Evolutionary conservation across 1,140 invertebrate species (phyloP).

Genomic region (Drosophila rufa): DNA sequence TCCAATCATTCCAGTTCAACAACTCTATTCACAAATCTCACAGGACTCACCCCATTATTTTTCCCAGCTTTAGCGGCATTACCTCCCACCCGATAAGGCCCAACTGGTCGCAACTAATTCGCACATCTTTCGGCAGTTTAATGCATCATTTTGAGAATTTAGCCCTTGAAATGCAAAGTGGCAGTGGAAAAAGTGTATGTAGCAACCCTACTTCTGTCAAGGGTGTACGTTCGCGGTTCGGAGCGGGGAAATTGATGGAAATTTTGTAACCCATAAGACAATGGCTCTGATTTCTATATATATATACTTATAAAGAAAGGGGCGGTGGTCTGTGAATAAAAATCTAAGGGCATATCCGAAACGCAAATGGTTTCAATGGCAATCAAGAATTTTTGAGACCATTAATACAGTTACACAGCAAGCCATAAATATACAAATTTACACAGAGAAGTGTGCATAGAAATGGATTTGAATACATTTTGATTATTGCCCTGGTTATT

Average conservation of each 20-base stretch:
- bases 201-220: conserved; percentile 21
- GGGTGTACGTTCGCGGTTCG: conserved; percentile 11
- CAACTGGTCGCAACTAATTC: conserved; percentile 41
- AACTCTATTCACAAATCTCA: conserved; percentile 32
- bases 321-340: conserved; percentile 46
- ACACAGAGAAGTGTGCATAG: conserved; percentile 24
- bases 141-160: conserved; percentile 39
- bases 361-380: conserved; percentile 50
- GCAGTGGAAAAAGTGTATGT: conserved; percentile 1
- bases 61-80: not conserved
- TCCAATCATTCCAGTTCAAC: conserved; percentile 45
- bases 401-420: conserved; percentile 51
- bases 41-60: not conserved
- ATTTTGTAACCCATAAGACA: conserved; percentile 43
- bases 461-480: conserved; percentile 48
- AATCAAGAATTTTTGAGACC: conserved; percentile 41
- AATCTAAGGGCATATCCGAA: conserved; percentile 31
- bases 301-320: conserved; percentile 4
- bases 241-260: conserved; percentile 31
- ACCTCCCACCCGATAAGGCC: conserved; percentile 20
- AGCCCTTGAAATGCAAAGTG: conserved; percentile 34
- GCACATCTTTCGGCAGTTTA: conserved; percentile 55
- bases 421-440: conserved; percentile 51
- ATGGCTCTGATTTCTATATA: conserved; percentile 37
- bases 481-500: conserved; percentile 70